Evolutionary conservation across 2,113 vertebrate genomes (phyloP).

Genomic region (Esox niger): DNA sequence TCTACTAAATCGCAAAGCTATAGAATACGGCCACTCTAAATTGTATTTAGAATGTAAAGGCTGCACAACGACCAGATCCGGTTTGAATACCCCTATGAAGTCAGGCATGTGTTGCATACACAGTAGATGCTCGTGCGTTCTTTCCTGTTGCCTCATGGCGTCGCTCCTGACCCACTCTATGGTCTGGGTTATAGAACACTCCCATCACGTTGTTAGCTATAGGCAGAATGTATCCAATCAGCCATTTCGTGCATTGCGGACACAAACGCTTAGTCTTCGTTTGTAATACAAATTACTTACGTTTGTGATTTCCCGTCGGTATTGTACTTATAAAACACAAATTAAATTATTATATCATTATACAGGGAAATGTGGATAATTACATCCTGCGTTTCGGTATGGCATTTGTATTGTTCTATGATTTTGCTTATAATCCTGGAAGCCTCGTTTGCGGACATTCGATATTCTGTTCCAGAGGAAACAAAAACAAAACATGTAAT

Average conservation of each 20-base stretch:
- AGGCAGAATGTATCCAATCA: not conserved
- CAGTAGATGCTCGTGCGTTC: not conserved
- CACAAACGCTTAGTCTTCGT: not conserved
- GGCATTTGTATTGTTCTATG: not conserved
- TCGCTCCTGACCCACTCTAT: slow-evolving; percentile 35
- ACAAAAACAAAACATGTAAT: slow-evolving; percentile 54
- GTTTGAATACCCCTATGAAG: not conserved
- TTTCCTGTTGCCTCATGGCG: slow-evolving; percentile 31
- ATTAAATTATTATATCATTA: not conserved
- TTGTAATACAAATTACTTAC: not conserved
- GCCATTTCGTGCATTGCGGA: not conserved
- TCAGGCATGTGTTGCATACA: not conserved
- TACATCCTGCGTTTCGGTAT: not conserved
- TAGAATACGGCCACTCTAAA: not conserved
- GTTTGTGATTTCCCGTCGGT: not conserved
- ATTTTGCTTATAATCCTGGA: slow-evolving; percentile 1
- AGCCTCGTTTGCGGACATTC: slow-evolving; percentile 26
- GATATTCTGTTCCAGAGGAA: slow-evolving; percentile 67
- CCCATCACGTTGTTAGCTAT: slow-evolving; percentile 6
- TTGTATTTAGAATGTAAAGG: not conserved
- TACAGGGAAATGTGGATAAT: not conserved
- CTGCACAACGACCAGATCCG: not conserved
- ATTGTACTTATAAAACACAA: not conserved
- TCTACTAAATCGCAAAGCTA: too few relatives aligned
- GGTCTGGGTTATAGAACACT: not conserved